Evolutionary conservation across 1,140 invertebrate species (phyloP), one percentile per base, ranked within the genome.

Genomic region (Achatina immaculata): DNA sequence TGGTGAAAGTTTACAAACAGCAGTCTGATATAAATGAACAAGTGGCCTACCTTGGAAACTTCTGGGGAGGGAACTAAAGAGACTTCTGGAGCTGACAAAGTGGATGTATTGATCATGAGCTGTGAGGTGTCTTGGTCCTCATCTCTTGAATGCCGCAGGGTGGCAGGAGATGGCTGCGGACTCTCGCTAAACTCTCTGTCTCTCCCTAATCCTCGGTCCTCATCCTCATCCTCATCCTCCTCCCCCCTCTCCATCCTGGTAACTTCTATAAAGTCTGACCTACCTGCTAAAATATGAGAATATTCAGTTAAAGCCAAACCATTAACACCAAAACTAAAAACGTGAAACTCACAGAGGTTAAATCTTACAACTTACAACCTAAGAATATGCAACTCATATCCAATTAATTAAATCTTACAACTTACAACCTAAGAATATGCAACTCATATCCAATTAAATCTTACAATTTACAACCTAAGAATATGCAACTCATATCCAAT

Each of bases 31-130:
- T n/a, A n/a, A n/a, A n/a, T n/a, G n/a, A n/a, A 65, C 6, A 28
- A 65, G 9, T 6, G 31, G 24, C 42, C 7, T 82, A 88, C 89
- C 86, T 89, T 90, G 55, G 83, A 84, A 66, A 89, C 84, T 66
- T 88, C 88, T 55, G 89, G 89, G 36, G 89, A 90, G 36, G 89
- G 89, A 69, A 89, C 85, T 11, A 89, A 80, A 4, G 88, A 90
- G 14, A 90, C 88, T 65, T 90, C 89, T 28, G 89, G 89, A 48
- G 88, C 89, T 14, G 89, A 90, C 21, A 88, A 84, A 0, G 89
- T 90, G 51, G 88, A 88, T 14, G 84, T 86, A 45, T 87, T 88
- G 78, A 87, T 84, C 66, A 85, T 83, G 42, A 85, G 81, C 36
- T 85, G 81, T 14, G 83, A 82, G 11, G 85, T 84, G 4, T 79